Evolutionary conservation across 2,888 invertebrate species (phyloP), one percentile per base, ranked within the genome.

Genomic region (Pandemis cinnamomeana): DNA sequence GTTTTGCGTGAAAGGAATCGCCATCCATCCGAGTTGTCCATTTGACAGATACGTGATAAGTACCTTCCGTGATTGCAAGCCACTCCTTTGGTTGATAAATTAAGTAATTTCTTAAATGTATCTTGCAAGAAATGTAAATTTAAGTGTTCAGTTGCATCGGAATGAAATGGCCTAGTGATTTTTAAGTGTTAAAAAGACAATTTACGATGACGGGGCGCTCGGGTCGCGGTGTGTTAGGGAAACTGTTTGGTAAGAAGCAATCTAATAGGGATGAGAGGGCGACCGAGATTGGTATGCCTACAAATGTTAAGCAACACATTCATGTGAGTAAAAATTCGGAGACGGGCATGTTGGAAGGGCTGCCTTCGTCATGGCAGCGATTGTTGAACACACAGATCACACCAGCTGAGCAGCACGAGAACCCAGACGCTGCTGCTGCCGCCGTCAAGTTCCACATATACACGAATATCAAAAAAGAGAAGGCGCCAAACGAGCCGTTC

Each of bases 381-480:
- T 94, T 98, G 70, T 95, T 99, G 80, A 96, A 97, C 83, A 95
- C 96, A 15, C 97, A 98, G 86, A 97, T 99, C 78, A 97, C 98
- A 53, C 96, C 96, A 81, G 97, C 96, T 58, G 98, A 98, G 86
- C 98, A 98, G 89, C 96, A 96, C 87, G 96, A 98, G 82, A 98
- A 99, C 91, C 99, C 99, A 3, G 96, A 96, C 82, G 98, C 98
- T 53, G 98, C 98, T 1, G 96, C 98, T 72, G 97, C 98, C 85
- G 99, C 99, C 42, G 96, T 99, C 70, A 98, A 98, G 84, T 98
- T 97, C 86, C 98, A 98, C 87, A 97, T 98, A 87, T 97, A 97
- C 90, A 97, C 97, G 27, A 36, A 36, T 10, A 97, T 97, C 79
- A 97, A 97, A 84, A 97, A 97, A 82, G 97, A 97, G 83, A 97